Percentiles rank a stretch among this genome's conserved stretches.
phyloP scores from a whole-genome alignment of 2,888 invertebrate species.

The Metellina segmentata region DNA sequence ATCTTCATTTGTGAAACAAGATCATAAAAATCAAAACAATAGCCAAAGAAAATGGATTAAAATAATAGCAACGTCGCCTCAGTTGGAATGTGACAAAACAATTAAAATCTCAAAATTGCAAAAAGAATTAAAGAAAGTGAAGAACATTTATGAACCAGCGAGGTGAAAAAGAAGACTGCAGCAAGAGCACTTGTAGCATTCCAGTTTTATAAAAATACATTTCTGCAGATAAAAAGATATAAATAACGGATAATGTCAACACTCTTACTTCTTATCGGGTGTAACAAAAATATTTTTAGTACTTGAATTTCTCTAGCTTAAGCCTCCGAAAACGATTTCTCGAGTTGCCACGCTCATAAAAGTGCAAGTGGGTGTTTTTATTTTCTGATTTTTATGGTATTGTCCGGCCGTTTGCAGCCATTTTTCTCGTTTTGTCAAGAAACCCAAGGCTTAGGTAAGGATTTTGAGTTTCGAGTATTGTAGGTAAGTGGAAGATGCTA shows the following conservation, averaged over 20 bases:
- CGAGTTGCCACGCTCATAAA: not conserved
- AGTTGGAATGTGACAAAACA: no score
- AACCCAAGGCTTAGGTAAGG: not conserved
- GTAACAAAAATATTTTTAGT: conserved; percentile 8
- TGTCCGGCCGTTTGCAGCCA: not conserved
- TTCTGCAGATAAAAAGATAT: not conserved
- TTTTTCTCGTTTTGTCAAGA: not conserved
- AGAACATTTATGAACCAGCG: not conserved
- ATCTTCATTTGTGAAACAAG: no score
- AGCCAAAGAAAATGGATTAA: no score
- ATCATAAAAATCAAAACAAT: no score
- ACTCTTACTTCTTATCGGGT: conserved; percentile 19
- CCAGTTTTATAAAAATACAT: not conserved
- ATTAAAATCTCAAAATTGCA: not conserved
- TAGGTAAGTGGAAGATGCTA: not conserved
- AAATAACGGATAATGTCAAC: not conserved
- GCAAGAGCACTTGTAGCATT: not conserved
- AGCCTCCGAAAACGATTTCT: conserved; percentile 16
- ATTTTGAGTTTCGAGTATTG: not conserved
- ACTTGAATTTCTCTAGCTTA: conserved; percentile 13
- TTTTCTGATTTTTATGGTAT: conserved; percentile 9
- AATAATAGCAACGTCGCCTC: no score
- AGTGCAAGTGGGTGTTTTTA: not conserved
- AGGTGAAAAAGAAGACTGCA: not conserved
- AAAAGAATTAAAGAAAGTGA: not conserved